Percentiles rank a stretch among this genome's conserved stretches.
Evolutionary conservation across 2,797 vertebrate genomes (phyloP).

Genomic region (Rhincodon typus): DNA sequence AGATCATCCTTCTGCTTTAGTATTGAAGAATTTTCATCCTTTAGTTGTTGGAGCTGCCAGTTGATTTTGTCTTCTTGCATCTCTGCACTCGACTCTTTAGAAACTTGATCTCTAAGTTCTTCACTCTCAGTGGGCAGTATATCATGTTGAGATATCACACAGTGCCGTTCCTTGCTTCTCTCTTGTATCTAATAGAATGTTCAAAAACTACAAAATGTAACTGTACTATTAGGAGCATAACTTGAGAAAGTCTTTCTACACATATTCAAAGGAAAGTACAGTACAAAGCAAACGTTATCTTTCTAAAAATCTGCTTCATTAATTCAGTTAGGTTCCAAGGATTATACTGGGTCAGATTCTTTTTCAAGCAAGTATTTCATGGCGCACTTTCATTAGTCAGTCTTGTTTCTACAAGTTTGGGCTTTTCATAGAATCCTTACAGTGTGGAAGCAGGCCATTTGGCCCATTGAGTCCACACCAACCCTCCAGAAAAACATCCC

Average conservation of each 20-base stretch:
- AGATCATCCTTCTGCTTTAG: conserved; percentile 25
- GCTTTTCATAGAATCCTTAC: too few relatives aligned
- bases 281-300: conserved; percentile 36
- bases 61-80: neutral
- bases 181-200: neutral
- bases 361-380: too few relatives aligned
- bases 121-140: neutral
- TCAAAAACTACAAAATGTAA: neutral
- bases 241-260: neutral
- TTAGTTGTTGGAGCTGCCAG: neutral
- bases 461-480: too few relatives aligned
- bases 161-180: neutral
- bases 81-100: neutral
- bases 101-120: neutral
- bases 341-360: neutral
- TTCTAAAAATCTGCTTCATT: neutral
- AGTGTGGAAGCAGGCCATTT: too few relatives aligned
- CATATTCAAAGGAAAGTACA: conserved; percentile 34
- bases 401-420: too few relatives aligned
- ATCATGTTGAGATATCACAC: neutral
- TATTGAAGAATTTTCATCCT: conserved; percentile 9
- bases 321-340: conserved; percentile 2
- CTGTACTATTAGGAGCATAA: too few relatives aligned
- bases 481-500: too few relatives aligned
- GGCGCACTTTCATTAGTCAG: too few relatives aligned